phyloP scores from a whole-genome alignment of 1,140 invertebrate species.

The Phenacoccus solenopsis region DNA sequence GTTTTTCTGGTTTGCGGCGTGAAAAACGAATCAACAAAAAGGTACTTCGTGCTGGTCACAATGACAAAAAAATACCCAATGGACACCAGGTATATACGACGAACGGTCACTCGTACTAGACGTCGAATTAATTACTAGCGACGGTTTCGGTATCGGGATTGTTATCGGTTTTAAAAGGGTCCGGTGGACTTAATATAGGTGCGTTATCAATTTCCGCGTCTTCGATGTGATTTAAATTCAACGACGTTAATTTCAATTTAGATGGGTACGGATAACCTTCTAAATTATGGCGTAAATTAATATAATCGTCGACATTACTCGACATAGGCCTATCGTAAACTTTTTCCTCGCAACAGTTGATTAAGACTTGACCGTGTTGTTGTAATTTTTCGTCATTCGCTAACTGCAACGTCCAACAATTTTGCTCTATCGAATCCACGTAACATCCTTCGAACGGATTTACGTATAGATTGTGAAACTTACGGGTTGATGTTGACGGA shows the following conservation, averaged over 20 bases:
- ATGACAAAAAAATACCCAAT: too few species aligned
- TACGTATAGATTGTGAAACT: neutral
- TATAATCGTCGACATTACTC: neutral
- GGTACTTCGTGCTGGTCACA: too few species aligned
- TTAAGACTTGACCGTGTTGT: neutral
- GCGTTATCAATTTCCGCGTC: conserved; percentile 4
- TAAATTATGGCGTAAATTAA: conserved; percentile 11
- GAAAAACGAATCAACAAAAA: too few species aligned
- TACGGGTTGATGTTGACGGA: neutral
- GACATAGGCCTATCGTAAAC: neutral
- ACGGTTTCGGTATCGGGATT: neutral
- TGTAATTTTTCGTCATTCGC: neutral
- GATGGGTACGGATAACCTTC: conserved; percentile 10
- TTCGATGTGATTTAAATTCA: neutral
- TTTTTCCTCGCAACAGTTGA: conserved; percentile 5
- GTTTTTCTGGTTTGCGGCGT: too few species aligned
- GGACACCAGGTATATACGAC: too few species aligned
- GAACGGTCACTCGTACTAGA: too few species aligned
- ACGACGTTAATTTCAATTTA: neutral
- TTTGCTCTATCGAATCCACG: conserved; percentile 4
- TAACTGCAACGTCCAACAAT: neutral
- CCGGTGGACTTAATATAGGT: conserved; percentile 5
- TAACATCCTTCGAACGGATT: conserved; percentile 5
- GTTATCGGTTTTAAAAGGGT: conserved; percentile 12
- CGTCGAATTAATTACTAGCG: neutral